These are phyloP conservation scores for Triops cancriformis DNA, from an alignment of 1,140 invertebrate species.

Conservation along the genomic window DNA sequence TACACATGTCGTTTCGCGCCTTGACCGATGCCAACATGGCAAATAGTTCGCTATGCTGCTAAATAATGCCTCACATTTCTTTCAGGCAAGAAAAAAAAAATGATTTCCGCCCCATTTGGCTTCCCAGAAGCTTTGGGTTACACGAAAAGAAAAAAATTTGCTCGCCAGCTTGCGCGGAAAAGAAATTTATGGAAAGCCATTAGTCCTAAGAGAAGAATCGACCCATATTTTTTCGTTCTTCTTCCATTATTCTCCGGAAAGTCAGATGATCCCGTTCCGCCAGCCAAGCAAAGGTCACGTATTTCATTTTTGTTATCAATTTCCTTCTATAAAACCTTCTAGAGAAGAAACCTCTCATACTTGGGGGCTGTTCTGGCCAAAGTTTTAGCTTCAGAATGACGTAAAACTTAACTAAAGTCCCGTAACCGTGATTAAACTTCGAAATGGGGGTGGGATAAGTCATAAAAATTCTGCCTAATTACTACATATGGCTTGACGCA, in stretches of 20 bases:
- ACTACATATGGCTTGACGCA: not conserved
- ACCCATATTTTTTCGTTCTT: not conserved
- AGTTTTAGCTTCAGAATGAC: not conserved
- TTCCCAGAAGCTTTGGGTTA: too few species aligned
- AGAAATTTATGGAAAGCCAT: constrained; percentile 5
- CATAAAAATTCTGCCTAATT: not conserved
- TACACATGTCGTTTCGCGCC: not conserved
- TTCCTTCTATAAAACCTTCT: not conserved
- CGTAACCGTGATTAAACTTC: not conserved
- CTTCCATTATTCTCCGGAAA: not conserved
- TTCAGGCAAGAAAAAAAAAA: not conserved
- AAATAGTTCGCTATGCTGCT: not conserved
- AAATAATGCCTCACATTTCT: not conserved
- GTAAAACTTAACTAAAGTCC: not conserved
- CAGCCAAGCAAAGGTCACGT: not conserved
- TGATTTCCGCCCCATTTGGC: not conserved
- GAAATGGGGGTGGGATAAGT: not conserved
- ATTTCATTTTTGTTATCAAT: not conserved
- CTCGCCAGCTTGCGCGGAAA: not conserved
- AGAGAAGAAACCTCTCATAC: not conserved
- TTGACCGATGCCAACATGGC: constrained; percentile 4
- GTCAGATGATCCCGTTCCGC: not conserved
- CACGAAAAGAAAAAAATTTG: not conserved
- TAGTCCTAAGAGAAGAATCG: not conserved
- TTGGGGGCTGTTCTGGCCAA: not conserved